Evolutionary conservation across 2,797 vertebrate species (phyloP).

Genomic region (Apogon hyalosoma): DNA sequence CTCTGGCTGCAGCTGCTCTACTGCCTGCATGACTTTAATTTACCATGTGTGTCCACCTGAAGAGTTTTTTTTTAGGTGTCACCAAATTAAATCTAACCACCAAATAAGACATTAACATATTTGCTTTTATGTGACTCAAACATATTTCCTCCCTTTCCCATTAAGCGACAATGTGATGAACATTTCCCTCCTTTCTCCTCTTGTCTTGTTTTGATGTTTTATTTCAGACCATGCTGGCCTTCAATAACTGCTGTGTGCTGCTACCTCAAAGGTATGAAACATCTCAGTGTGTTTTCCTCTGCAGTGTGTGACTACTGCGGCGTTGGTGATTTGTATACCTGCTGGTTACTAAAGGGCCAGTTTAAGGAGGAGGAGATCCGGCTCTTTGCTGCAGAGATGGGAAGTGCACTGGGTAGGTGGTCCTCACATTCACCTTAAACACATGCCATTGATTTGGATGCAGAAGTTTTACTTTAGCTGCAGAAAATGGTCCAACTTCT

Average conservation of each 20-base stretch:
- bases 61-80: not conserved
- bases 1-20: constrained; percentile 13
- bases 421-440: not conserved
- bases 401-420: constrained; percentile 88
- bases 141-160: constrained; percentile 3
- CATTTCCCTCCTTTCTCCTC: not conserved
- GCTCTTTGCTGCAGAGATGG: constrained; percentile 90
- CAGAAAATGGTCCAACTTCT: not conserved
- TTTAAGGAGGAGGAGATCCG: constrained; percentile 85
- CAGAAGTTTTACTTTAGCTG: not conserved
- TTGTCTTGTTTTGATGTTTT: constrained; percentile 8
- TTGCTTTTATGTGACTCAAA: constrained; percentile 4
- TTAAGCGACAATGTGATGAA: constrained; percentile 14
- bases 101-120: not conserved
- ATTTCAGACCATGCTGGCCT: constrained; percentile 1
- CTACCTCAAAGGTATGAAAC: not conserved
- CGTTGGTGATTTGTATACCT: constrained; percentile 87
- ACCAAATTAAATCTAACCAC: no score
- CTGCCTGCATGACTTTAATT: not conserved
- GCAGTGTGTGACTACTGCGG: constrained; percentile 91
- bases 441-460: not conserved
- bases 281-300: constrained; percentile 36
- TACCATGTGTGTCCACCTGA: no score
- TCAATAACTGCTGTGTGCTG: not conserved
- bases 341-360: constrained; percentile 84